These are phyloP conservation scores for Melanostoma scalare DNA, from an alignment of 2,888 invertebrate species.

Conservation along the genomic window DNA sequence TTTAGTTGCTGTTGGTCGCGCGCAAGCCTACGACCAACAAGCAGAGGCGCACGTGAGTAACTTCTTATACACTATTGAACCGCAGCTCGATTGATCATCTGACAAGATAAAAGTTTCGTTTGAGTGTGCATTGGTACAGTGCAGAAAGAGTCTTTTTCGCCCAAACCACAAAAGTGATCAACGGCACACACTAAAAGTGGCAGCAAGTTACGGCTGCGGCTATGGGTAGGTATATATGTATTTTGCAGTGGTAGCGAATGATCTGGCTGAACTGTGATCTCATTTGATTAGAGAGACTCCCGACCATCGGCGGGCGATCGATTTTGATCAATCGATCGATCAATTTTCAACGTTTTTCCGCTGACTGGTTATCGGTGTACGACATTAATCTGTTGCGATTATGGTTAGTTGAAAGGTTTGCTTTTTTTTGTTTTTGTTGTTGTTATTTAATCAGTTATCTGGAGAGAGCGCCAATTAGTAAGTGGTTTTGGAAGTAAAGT, in stretches of 20 bases:
- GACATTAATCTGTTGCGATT: slow-evolving; percentile 65
- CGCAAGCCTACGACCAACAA: slow-evolving; percentile 24
- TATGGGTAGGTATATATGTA: neutral
- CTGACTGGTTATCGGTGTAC: slow-evolving; percentile 54
- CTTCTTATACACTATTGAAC: slow-evolving; percentile 30
- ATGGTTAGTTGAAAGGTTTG: slow-evolving; percentile 38
- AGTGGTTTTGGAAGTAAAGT: neutral
- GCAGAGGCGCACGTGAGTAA: slow-evolving; percentile 2
- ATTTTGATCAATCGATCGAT: slow-evolving; percentile 69
- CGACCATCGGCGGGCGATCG: slow-evolving; percentile 55
- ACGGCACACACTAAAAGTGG: slow-evolving; percentile 61
- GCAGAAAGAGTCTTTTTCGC: slow-evolving; percentile 32
- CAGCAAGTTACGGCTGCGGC: slow-evolving; percentile 24
- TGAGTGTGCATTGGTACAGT: slow-evolving; percentile 59
- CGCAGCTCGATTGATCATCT: slow-evolving; percentile 64
- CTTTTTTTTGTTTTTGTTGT: slow-evolving; percentile 13
- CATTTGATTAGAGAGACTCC: slow-evolving; percentile 34
- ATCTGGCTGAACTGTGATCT: slow-evolving; percentile 52
- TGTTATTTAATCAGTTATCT: slow-evolving; percentile 28
- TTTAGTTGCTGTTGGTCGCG: slow-evolving; percentile 64
- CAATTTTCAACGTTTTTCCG: slow-evolving; percentile 68
- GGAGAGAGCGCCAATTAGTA: slow-evolving; percentile 21
- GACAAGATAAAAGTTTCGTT: slow-evolving; percentile 61
- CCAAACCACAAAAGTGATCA: slow-evolving; percentile 63
- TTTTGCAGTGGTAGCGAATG: slow-evolving; percentile 39